Conservation (phyloP, 1,140 invertebrate species). For the Ectropis grisescens region DNA sequence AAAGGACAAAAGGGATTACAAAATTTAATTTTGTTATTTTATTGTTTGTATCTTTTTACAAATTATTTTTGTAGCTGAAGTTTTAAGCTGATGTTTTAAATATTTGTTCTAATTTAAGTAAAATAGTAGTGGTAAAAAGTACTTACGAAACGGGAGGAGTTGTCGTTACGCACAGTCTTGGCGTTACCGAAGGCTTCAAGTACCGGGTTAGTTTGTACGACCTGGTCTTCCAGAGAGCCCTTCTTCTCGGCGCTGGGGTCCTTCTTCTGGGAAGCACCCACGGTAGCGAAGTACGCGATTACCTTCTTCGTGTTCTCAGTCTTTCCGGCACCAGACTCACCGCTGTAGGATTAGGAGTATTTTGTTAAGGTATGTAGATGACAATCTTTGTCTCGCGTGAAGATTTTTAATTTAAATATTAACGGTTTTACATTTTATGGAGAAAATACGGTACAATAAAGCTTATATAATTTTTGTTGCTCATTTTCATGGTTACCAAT, state of each 20-base stretch:
- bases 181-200: slow-evolving; percentile 99
- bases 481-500: too few relatives aligned
- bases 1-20: too few relatives aligned
- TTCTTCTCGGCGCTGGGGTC: slow-evolving; percentile 77
- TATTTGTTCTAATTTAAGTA: too few relatives aligned
- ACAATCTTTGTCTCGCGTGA: slow-evolving; percentile 98
- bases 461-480: too few relatives aligned
- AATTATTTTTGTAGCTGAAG: too few relatives aligned
- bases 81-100: too few relatives aligned
- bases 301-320: slow-evolving; percentile 99
- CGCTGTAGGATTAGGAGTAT: slow-evolving; percentile 71
- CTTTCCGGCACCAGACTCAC: slow-evolving; percentile 99
- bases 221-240: slow-evolving; percentile 95
- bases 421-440: too few relatives aligned
- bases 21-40: too few relatives aligned
- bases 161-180: slow-evolving; percentile 99
- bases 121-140: slow-evolving; percentile 24
- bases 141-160: slow-evolving; percentile 99
- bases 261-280: slow-evolving; percentile 89
- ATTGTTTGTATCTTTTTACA: too few relatives aligned
- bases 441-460: too few relatives aligned
- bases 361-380: slow-evolving; percentile 90
- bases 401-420: too few relatives aligned
- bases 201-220: slow-evolving; percentile 99
- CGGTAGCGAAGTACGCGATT: slow-evolving; percentile 98